phyloP scores from a whole-genome alignment of 2,797 vertebrate species.

The Calcarius lapponicus region DNA sequence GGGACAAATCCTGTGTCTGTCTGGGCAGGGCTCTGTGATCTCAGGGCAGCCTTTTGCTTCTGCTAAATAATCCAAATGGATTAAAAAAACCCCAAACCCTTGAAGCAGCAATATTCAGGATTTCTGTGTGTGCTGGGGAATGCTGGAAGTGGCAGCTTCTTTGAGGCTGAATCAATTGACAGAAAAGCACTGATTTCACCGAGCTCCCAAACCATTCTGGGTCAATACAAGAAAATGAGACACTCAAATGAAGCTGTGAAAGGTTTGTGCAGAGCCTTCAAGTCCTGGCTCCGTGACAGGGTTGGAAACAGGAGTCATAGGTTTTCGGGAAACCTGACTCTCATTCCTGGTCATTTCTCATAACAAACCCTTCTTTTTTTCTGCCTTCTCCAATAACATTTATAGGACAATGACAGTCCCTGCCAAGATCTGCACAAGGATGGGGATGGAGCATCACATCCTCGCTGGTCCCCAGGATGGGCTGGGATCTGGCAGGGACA shows the following conservation, averaged over 20 bases:
- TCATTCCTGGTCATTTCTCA: neutral
- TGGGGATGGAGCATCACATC: neutral
- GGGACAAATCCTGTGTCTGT: neutral
- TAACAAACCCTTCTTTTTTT: neutral
- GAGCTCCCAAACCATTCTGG: neutral
- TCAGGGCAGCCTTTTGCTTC: neutral
- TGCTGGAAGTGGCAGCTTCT: neutral
- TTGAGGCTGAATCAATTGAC: neutral
- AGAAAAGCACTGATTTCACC: neutral
- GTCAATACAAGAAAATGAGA: constrained; percentile 4
- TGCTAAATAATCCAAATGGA: neutral
- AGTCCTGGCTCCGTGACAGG: neutral
- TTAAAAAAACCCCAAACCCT: neutral
- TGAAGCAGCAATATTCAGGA: neutral
- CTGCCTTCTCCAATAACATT: neutral
- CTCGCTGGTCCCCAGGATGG: rapidly evolving
- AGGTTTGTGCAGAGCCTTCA: neutral
- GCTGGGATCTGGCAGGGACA: neutral
- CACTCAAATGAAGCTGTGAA: neutral
- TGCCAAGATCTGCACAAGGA: neutral
- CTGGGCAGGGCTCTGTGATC: neutral
- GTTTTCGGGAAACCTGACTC: neutral
- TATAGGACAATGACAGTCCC: neutral
- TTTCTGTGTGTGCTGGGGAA: neutral
- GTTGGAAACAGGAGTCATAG: neutral